Conservation (phyloP, 2,113 vertebrate species). For the Andinoacara biseriatus region DNA sequence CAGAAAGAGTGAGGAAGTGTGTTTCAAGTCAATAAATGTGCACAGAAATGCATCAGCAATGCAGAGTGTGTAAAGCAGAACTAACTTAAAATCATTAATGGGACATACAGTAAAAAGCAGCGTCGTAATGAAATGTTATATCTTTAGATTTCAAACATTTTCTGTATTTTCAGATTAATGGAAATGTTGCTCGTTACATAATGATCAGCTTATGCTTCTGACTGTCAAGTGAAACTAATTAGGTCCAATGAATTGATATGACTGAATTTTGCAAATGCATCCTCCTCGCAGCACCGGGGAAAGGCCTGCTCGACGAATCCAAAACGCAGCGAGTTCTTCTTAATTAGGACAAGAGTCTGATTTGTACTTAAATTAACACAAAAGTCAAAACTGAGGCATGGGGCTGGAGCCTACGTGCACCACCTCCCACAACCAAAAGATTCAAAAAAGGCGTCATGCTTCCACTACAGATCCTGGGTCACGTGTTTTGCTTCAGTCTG, state of each 20-base stretch:
- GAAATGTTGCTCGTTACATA: not conserved
- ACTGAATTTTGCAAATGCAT: constrained; percentile 3
- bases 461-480: not conserved
- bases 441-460: not conserved
- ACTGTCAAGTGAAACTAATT: constrained; percentile 2
- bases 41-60: not conserved
- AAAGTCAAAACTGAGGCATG: not conserved
- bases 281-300: not conserved
- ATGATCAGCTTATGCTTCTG: not conserved
- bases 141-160: not conserved
- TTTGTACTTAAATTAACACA: not conserved
- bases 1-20: not conserved
- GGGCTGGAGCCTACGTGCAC: not conserved
- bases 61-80: not conserved
- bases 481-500: not conserved
- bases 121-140: not conserved
- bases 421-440: not conserved
- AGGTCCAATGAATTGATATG: not conserved
- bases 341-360: not conserved
- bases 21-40: not conserved
- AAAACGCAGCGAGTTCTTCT: not conserved
- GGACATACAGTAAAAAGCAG: not conserved
- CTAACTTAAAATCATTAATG: not conserved
- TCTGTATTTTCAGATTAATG: constrained; percentile 4
- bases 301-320: not conserved